Evolutionary conservation across 2,113 vertebrate species (phyloP).

Genomic region (Pandion haliaetus): DNA sequence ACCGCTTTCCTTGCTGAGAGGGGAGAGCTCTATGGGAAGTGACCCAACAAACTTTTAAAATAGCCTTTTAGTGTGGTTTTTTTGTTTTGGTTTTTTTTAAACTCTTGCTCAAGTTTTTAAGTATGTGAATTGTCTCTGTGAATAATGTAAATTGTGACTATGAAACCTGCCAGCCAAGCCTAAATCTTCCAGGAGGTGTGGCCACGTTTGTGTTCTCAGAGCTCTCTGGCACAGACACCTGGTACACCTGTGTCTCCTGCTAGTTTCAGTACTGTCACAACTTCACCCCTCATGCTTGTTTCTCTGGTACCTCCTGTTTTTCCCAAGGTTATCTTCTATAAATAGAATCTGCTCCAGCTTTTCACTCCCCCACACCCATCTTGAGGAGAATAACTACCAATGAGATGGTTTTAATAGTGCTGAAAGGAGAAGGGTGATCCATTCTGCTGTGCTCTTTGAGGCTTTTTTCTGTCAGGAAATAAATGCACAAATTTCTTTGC

Average conservation of each 20-base stretch:
- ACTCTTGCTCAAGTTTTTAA: slow-evolving; percentile 39
- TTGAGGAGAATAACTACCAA: slow-evolving; percentile 24
- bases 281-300: slow-evolving; percentile 44
- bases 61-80: background rate
- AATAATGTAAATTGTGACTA: too few species aligned
- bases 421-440: background rate
- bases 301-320: slow-evolving; percentile 62
- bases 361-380: slow-evolving; percentile 36
- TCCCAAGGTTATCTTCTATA: slow-evolving; percentile 48
- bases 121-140: background rate
- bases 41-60: slow-evolving; percentile 11
- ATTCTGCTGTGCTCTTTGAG: background rate
- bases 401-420: background rate
- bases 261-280: slow-evolving; percentile 44
- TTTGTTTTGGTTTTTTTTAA: background rate
- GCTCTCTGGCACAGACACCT: slow-evolving; percentile 38
- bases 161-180: slow-evolving; percentile 40
- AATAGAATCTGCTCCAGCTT: slow-evolving; percentile 45
- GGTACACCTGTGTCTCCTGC: slow-evolving; percentile 49
- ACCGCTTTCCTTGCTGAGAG: background rate
- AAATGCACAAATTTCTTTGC: background rate
- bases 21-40: background rate
- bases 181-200: background rate
- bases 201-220: background rate
- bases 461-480: background rate